These are phyloP conservation scores for Syngnathus floridae DNA, from an alignment of 2,113 vertebrate genomes.

Conservation along the genomic window DNA sequence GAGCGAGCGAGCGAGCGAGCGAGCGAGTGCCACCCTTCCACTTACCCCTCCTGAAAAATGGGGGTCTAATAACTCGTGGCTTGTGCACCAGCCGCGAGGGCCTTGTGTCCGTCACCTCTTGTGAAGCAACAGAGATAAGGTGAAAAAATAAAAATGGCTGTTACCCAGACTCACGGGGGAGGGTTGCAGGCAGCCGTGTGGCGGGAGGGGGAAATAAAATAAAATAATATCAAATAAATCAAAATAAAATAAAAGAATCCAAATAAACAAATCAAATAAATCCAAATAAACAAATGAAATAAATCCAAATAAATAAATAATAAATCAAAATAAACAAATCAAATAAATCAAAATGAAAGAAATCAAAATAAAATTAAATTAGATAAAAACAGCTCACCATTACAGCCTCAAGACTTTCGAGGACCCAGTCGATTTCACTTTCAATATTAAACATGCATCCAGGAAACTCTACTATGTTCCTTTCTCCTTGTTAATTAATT, in stretches of 20 bases:
- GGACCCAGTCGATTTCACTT: neutral
- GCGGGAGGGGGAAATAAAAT: neutral
- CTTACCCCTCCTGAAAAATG: conserved; percentile 70
- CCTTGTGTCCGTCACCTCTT: conserved; percentile 68
- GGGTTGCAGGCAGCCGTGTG: neutral
- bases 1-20: no score
- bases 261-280: no score
- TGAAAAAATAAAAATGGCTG: conserved; percentile 28
- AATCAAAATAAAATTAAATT: neutral
- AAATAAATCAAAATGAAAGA: no score
- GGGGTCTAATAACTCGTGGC: conserved; percentile 65
- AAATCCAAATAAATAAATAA: no score
- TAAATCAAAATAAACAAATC: no score
- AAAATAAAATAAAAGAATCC: neutral
- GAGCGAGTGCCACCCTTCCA: conserved; percentile 30
- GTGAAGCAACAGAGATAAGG: conserved; percentile 68
- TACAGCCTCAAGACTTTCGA: neutral
- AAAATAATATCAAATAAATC: no score
- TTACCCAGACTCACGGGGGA: conserved; percentile 52
- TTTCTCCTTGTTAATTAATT: neutral
- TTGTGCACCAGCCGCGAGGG: conserved; percentile 56
- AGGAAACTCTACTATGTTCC: neutral
- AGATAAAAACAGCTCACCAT: neutral
- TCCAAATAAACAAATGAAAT: no score
- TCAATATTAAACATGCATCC: neutral